phyloP scores from a whole-genome alignment of 2,888 invertebrate species.

The Nyleta sp. region DNA sequence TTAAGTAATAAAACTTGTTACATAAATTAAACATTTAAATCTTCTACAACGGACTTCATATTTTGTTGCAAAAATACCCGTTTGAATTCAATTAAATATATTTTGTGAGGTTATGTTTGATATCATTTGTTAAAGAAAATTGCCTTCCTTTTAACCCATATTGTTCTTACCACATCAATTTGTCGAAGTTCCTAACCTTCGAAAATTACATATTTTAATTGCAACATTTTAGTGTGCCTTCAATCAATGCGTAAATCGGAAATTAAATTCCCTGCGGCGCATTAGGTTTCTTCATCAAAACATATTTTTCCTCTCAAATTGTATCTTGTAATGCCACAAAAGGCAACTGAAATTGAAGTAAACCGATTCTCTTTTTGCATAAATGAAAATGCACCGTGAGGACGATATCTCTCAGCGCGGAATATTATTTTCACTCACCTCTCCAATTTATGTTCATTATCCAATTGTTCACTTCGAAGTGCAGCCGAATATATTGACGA shows the following conservation, averaged over 20 bases:
- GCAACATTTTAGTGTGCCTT: too few species aligned
- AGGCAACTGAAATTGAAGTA: not conserved
- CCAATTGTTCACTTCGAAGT: slow-evolving; percentile 22
- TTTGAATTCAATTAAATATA: too few species aligned
- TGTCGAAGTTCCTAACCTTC: too few species aligned
- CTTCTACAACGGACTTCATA: too few species aligned
- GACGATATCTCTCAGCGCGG: not conserved
- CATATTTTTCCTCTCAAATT: not conserved
- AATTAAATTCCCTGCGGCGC: not conserved
- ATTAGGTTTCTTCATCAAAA: slow-evolving; percentile 2
- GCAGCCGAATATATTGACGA: slow-evolving; percentile 19
- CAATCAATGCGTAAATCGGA: not conserved
- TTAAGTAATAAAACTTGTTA: too few species aligned
- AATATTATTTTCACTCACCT: slow-evolving; percentile 12
- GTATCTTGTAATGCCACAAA: not conserved
- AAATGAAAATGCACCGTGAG: not conserved
- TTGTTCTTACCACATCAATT: too few species aligned
- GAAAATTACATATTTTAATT: too few species aligned
- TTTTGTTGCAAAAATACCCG: too few species aligned
- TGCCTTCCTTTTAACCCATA: too few species aligned
- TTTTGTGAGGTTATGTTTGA: too few species aligned
- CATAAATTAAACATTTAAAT: too few species aligned
- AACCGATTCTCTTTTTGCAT: slow-evolving; percentile 7
- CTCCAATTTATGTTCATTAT: slow-evolving; percentile 30
- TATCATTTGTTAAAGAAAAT: too few species aligned